phyloP scores from a whole-genome alignment of 1,140 invertebrate species.

The Bombus terrestris region DNA sequence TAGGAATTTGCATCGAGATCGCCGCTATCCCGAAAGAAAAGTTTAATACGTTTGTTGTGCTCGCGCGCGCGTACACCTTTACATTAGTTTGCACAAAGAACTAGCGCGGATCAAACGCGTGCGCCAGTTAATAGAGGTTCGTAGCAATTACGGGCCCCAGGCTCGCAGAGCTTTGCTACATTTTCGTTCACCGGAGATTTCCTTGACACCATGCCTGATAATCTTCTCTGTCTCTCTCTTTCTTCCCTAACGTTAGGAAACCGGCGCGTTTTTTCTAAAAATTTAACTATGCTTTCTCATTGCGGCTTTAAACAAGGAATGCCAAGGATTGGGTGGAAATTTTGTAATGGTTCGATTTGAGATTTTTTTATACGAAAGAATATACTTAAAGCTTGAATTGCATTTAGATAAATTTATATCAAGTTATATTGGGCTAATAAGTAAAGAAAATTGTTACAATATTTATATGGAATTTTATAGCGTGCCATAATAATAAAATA shows the following conservation, averaged over 20 bases:
- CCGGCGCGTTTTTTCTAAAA: neutral
- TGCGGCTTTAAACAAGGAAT: no score
- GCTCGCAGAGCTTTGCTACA: slow-evolving; percentile 34
- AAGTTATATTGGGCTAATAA: no score
- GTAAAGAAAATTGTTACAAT: no score
- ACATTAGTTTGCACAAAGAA: slow-evolving; percentile 53
- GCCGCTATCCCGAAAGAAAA: slow-evolving; percentile 19
- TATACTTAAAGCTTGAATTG: no score
- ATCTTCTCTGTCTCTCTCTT: neutral
- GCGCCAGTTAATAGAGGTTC: slow-evolving; percentile 43
- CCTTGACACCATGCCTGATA: neutral
- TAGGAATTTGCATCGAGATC: slow-evolving; percentile 41
- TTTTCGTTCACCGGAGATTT: slow-evolving; percentile 47
- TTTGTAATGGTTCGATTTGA: no score
- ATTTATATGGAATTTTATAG: no score
- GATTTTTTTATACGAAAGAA: no score
- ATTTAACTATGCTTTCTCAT: no score
- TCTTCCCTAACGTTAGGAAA: neutral
- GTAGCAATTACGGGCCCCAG: slow-evolving; percentile 46
- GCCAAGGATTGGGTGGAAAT: no score
- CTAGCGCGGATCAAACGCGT: slow-evolving; percentile 50
- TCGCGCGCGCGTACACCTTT: slow-evolving; percentile 9
- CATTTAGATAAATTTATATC: no score
- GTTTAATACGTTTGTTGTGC: slow-evolving; percentile 43
- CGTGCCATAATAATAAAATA: no score